Conservation (phyloP, 2,888 invertebrate species). For the Leptinotarsa peninsularis region DNA sequence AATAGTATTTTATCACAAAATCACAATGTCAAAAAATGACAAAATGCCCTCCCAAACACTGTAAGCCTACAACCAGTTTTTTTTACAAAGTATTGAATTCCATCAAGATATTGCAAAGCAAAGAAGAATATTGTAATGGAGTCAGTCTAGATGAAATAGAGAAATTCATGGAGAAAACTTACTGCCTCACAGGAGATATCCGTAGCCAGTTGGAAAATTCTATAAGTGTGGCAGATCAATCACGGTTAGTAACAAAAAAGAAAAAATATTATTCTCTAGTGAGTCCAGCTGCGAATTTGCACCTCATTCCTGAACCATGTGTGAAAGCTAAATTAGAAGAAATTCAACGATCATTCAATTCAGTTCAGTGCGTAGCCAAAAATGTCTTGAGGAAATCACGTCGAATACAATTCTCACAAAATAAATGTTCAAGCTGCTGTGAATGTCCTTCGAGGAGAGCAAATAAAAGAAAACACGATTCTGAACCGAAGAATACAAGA, state of each 20-base stretch:
- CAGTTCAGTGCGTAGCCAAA: conserved; percentile 5
- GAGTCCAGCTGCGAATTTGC: conserved; percentile 49
- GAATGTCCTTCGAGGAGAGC: background rate
- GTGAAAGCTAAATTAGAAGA: conserved; percentile 47
- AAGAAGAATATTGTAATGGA: conserved; percentile 42
- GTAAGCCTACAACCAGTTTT: conserved; percentile 45
- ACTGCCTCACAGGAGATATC: conserved; percentile 47
- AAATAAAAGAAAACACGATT: background rate
- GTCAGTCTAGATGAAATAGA: conserved; percentile 48
- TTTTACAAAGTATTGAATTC: conserved; percentile 50
- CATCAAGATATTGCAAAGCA: conserved; percentile 48
- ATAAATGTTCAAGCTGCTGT: background rate
- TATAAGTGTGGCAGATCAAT: conserved; percentile 45
- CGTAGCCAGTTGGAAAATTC: conserved; percentile 50
- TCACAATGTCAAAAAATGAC: conserved; percentile 41
- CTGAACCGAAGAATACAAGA: background rate
- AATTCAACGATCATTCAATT: conserved; percentile 42
- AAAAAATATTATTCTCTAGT: conserved; percentile 46
- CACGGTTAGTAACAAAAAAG: conserved; percentile 45
- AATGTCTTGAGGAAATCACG: conserved; percentile 1
- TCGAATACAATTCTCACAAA: background rate
- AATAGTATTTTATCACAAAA: conserved; percentile 4
- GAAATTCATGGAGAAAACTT: conserved; percentile 46
- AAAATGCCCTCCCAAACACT: conserved; percentile 37
- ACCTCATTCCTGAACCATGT: conserved; percentile 46